A percentile compares a stretch with the other conserved stretches of the same genome.
phyloP scores from a whole-genome alignment of 2,888 invertebrate species.

The Strigamia transsilvanica region DNA sequence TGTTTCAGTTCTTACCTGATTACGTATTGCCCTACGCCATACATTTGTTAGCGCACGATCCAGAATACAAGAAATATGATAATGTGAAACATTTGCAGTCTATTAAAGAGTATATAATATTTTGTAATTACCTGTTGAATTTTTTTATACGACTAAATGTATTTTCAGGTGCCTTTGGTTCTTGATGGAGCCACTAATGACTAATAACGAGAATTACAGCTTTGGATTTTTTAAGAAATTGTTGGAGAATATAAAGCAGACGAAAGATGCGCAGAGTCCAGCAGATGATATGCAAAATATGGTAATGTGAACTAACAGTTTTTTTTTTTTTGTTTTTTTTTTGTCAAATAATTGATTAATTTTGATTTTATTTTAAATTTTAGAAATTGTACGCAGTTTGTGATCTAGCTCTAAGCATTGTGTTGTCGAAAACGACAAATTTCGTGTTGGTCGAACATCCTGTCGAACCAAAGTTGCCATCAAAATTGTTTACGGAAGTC shows the following conservation, averaged over 20 bases:
- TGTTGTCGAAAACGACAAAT: conserved; percentile 84
- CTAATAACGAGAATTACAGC: conserved; percentile 91
- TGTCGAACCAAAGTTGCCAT: conserved; percentile 83
- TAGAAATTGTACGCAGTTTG: conserved; percentile 97
- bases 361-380: conserved; percentile 56
- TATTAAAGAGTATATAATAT: conserved; percentile 66
- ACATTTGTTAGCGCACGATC: conserved; percentile 93
- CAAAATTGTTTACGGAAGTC: conserved; percentile 68
- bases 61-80: conserved; percentile 79
- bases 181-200: conserved; percentile 90
- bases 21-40: conserved; percentile 98
- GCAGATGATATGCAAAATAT: conserved; percentile 83
- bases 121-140: background rate
- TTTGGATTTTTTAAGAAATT: conserved; percentile 94
- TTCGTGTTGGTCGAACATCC: conserved; percentile 91
- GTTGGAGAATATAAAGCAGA: conserved; percentile 92
- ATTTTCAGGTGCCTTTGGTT: conserved; percentile 84
- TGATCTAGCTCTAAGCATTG: conserved; percentile 90
- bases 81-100: conserved; percentile 80
- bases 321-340: conserved; percentile 42
- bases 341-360: no score
- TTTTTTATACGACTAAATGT: background rate
- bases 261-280: conserved; percentile 85
- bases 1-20: conserved; percentile 79
- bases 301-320: conserved; percentile 67